Evolutionary conservation across 2,113 vertebrate genomes (phyloP).

Genomic region (Zootoca vivipara): DNA sequence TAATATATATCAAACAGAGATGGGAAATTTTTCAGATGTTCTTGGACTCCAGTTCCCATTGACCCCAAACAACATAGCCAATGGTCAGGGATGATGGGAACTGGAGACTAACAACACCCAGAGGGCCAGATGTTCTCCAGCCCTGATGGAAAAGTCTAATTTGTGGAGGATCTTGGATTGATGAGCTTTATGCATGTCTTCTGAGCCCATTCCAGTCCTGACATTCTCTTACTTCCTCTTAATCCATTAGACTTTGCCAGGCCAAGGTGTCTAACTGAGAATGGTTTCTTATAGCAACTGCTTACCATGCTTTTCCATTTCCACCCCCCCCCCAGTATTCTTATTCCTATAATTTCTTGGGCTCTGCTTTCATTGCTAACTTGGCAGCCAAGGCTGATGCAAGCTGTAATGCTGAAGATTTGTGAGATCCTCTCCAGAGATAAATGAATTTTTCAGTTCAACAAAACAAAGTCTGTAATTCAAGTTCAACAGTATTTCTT

Average conservation of each 20-base stretch:
- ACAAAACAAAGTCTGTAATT: slow-evolving; percentile 40
- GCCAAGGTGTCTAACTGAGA: accelerated
- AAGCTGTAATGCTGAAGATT: slow-evolving; percentile 16
- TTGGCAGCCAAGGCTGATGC: neutral
- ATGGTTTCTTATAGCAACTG: accelerated
- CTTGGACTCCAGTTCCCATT: neutral
- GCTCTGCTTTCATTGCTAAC: neutral
- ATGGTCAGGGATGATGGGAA: neutral
- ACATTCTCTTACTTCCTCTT: neutral
- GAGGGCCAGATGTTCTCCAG: neutral
- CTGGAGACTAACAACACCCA: neutral
- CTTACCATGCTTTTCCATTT: neutral
- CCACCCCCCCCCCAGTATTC: neutral
- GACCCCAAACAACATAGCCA: neutral
- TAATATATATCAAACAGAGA: neutral
- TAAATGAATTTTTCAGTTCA: slow-evolving; percentile 46
- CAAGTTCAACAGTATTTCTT: slow-evolving; percentile 32
- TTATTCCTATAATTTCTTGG: slow-evolving; percentile 13
- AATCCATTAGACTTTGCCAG: neutral
- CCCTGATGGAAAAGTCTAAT: neutral
- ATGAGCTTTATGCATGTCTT: neutral
- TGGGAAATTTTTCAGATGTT: neutral
- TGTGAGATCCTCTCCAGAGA: slow-evolving; percentile 22
- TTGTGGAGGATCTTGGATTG: neutral
- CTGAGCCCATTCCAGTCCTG: neutral